Percentiles rank a stretch among this genome's conserved stretches.
These are phyloP conservation scores for Cyanoderma ruficeps DNA, from an alignment of 2,113 vertebrate species.

Conservation along the genomic window DNA sequence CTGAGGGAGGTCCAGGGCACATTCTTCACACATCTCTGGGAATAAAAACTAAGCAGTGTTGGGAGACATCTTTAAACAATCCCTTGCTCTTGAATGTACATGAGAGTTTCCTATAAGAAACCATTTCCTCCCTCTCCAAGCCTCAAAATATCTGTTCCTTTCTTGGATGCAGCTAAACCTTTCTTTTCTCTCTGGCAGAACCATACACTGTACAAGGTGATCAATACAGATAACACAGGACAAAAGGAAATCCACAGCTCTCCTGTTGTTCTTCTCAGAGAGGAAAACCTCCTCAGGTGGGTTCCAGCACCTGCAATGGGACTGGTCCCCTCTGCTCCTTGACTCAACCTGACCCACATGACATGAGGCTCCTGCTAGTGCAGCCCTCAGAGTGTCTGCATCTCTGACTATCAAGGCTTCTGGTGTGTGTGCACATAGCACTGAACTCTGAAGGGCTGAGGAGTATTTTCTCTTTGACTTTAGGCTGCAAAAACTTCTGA, in stretches of 20 bases:
- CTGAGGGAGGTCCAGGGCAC: not conserved
- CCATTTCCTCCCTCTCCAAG: not conserved
- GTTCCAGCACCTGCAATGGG: not conserved
- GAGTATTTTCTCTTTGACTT: not conserved
- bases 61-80: not conserved
- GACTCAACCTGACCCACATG: not conserved
- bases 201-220: slow-evolving; percentile 66
- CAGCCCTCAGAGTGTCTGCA: not conserved
- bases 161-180: not conserved
- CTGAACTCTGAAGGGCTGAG: not conserved
- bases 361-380: not conserved
- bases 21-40: not conserved
- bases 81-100: not conserved
- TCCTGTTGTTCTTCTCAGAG: slow-evolving; percentile 58
- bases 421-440: accelerated
- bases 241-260: slow-evolving; percentile 58
- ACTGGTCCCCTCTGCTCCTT: not conserved
- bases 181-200: slow-evolving; percentile 59
- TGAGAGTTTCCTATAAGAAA: not conserved
- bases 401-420: not conserved
- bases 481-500: not conserved
- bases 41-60: not conserved
- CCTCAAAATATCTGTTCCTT: not conserved
- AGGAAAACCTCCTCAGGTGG: slow-evolving; percentile 75
- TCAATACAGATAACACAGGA: slow-evolving; percentile 52